phyloP scores from a whole-genome alignment of 37 sponge, comb jelly and placozoan genomes.

The Eunapius fragilis region DNA sequence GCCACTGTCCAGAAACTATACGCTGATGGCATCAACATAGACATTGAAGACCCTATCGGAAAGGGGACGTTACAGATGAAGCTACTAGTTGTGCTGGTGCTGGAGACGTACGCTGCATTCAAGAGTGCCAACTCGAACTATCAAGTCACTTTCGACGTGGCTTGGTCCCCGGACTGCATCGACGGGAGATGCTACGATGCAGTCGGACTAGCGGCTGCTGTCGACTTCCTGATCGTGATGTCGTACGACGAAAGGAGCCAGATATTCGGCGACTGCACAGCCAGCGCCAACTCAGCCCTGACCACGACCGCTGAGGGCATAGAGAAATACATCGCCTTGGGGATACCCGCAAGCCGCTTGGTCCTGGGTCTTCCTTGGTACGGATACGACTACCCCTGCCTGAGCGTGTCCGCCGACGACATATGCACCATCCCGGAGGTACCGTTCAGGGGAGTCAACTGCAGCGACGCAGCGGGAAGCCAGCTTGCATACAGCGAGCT shows the following conservation, averaged over 20 bases:
- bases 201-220: conserved; percentile 25
- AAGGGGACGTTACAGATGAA: conserved; percentile 15
- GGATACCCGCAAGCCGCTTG: conserved; percentile 58
- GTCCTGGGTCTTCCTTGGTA: conserved; percentile 91
- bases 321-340: conserved; percentile 31
- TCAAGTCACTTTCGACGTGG: conserved; percentile 79
- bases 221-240: conserved; percentile 85
- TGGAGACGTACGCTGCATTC: conserved; percentile 43
- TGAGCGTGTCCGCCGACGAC: conserved; percentile 12
- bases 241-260: conserved; percentile 91
- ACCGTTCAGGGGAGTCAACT: conserved; percentile 67
- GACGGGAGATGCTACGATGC: conserved; percentile 82
- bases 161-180: conserved; percentile 84
- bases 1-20: conserved; percentile 13
- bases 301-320: conserved; percentile 56
- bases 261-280: conserved; percentile 74
- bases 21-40: conserved; percentile 87
- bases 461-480: conserved; percentile 89
- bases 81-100: conserved; percentile 34
- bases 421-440: conserved; percentile 60
- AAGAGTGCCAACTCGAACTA: conserved; percentile 30
- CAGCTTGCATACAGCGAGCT: conserved; percentile 43
- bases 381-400: conserved; percentile 87
- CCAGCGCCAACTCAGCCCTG: conserved; percentile 79
- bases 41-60: conserved; percentile 61